Conservation (phyloP, 1,140 invertebrate species). For the Halyomorpha halys region DNA sequence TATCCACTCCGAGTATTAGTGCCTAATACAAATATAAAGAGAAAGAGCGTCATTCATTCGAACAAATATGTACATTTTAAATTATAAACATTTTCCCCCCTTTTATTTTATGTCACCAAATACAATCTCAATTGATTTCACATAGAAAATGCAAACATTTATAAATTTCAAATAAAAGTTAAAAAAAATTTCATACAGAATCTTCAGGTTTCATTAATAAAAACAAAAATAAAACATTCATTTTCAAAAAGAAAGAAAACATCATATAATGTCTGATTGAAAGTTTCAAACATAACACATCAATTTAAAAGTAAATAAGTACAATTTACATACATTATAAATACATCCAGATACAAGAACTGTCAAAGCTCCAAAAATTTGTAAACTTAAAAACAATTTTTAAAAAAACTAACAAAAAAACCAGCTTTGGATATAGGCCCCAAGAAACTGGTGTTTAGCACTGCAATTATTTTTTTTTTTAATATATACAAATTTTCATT, state of each 20-base stretch:
- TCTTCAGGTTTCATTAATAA: no score
- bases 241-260: no score
- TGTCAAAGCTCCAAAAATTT: no score
- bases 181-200: background rate
- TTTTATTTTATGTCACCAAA: background rate
- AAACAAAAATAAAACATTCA: no score
- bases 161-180: conserved; percentile 1
- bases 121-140: background rate
- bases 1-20: conserved; percentile 30
- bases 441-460: background rate
- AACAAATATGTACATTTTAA: conserved; percentile 20
- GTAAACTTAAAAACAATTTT: background rate
- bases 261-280: no score
- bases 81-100: conserved; percentile 10
- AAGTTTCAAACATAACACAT: no score
- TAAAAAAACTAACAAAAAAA: background rate
- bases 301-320: no score
- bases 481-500: conserved; percentile 13
- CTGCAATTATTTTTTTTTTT: background rate
- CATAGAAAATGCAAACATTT: conserved; percentile 16
- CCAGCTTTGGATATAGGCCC: conserved; percentile 1
- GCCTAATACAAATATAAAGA: conserved; percentile 28
- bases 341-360: no score
- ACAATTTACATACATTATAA: no score
- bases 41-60: conserved; percentile 21